These are phyloP conservation scores for Perognathus longimembris DNA, from an alignment of 2,113 vertebrate species.

Conservation along the genomic window DNA sequence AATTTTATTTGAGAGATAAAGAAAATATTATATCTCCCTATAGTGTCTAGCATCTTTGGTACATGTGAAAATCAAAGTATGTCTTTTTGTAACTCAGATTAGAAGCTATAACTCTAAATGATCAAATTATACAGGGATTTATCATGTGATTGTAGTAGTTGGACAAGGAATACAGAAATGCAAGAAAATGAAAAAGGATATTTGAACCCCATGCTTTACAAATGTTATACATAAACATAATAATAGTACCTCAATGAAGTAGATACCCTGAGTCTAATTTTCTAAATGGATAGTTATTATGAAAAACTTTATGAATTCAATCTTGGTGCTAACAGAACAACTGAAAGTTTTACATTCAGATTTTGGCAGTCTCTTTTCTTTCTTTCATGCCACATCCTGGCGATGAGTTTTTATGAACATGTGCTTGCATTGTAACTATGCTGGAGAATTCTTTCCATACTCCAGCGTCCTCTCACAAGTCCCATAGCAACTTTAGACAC, in stretches of 20 bases:
- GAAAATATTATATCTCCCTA: not conserved
- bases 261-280: not conserved
- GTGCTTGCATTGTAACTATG: not conserved
- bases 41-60: not conserved
- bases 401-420: not conserved
- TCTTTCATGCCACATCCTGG: not conserved
- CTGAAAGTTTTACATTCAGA: not conserved
- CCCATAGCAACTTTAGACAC: not conserved
- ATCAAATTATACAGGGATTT: not conserved
- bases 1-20: not conserved
- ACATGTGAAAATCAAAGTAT: not conserved
- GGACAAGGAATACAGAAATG: not conserved
- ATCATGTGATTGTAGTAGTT: not conserved
- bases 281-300: not conserved
- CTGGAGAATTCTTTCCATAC: not conserved
- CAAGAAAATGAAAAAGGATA: not conserved
- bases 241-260: not conserved
- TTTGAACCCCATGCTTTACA: not conserved
- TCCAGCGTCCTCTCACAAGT: not conserved
- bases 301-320: not conserved
- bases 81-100: not conserved
- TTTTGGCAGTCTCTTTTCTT: not conserved
- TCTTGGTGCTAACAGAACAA: not conserved
- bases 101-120: not conserved
- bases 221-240: not conserved